A percentile compares a stretch with the other conserved stretches of the same genome.
Conservation (phyloP, 1,140 invertebrate genomes). For the Epicauta chinensis region DNA sequence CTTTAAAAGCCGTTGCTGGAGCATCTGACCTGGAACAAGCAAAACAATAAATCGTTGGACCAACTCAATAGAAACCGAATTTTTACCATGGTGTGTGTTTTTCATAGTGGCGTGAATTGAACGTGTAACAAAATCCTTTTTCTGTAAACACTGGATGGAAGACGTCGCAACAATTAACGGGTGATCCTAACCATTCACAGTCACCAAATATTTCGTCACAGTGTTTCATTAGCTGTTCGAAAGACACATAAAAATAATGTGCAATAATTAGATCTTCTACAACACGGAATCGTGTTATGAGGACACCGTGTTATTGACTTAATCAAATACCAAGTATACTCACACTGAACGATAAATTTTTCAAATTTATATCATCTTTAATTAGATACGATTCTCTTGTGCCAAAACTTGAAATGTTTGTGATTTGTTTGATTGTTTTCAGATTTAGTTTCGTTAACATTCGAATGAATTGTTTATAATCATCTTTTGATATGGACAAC, state of each 20-base stretch:
- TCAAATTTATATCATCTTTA: too few species aligned
- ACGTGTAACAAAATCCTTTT: slow-evolving; percentile 62
- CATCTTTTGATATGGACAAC: too few species aligned
- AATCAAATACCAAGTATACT: too few species aligned
- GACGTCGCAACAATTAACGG: slow-evolving; percentile 45
- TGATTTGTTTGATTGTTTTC: too few species aligned
- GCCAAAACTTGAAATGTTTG: too few species aligned
- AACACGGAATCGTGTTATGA: too few species aligned
- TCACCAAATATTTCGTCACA: slow-evolving; percentile 51
- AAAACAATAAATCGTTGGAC: background rate
- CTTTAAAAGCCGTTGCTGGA: slow-evolving; percentile 42
- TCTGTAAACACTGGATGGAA: slow-evolving; percentile 61
- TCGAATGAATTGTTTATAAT: too few species aligned
- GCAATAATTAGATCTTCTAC: too few species aligned
- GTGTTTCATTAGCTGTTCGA: slow-evolving; percentile 48
- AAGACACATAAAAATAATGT: too few species aligned
- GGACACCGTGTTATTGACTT: too few species aligned
- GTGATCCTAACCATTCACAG: slow-evolving; percentile 57
- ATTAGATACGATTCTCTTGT: too few species aligned
- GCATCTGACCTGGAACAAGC: slow-evolving; percentile 18
- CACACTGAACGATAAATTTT: background rate
- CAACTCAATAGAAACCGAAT: background rate
- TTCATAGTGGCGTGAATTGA: slow-evolving; percentile 55
- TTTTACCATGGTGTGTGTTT: slow-evolving; percentile 48
- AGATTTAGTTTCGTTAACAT: background rate